Conservation (phyloP, 2,888 invertebrate species). For the Netelia fuscicornis region DNA sequence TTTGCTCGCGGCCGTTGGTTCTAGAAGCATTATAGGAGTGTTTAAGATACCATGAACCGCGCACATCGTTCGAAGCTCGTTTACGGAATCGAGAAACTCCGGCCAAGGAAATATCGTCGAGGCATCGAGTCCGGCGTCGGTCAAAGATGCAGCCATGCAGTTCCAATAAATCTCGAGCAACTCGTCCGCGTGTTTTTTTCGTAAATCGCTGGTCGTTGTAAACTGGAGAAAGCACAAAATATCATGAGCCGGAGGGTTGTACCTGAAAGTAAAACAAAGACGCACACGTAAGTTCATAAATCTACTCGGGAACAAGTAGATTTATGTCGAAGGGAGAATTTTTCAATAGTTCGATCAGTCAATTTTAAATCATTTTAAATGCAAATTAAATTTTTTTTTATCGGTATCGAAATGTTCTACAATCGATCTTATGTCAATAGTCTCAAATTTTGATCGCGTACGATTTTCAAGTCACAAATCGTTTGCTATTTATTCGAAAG, state of each 20-base stretch:
- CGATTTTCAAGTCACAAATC: no score
- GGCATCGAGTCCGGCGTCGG: conserved; percentile 69
- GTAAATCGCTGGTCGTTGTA: conserved; percentile 76
- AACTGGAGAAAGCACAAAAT: conserved; percentile 81
- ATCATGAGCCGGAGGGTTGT: conserved; percentile 82
- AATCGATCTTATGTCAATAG: no score
- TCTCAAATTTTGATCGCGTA: no score
- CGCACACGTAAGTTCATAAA: not conserved
- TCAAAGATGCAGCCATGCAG: conserved; percentile 68
- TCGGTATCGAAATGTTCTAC: no score
- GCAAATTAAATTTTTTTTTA: no score
- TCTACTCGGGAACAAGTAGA: not conserved
- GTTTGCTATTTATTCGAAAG: not conserved
- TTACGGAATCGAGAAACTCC: conserved; percentile 74
- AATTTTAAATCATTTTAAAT: no score
- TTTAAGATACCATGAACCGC: conserved; percentile 76
- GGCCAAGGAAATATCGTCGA: conserved; percentile 73
- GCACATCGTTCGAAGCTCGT: conserved; percentile 73
- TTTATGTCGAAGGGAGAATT: not conserved
- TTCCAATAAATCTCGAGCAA: conserved; percentile 78
- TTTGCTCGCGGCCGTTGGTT: conserved; percentile 73
- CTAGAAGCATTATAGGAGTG: conserved; percentile 77
- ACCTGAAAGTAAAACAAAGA: conserved; percentile 62
- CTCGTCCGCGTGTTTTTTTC: conserved; percentile 74
- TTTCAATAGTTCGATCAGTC: no score